Percentiles rank a stretch among this genome's conserved stretches.
phyloP scores from a whole-genome alignment of 2,888 invertebrate species.

The Microplitis deprimator region DNA sequence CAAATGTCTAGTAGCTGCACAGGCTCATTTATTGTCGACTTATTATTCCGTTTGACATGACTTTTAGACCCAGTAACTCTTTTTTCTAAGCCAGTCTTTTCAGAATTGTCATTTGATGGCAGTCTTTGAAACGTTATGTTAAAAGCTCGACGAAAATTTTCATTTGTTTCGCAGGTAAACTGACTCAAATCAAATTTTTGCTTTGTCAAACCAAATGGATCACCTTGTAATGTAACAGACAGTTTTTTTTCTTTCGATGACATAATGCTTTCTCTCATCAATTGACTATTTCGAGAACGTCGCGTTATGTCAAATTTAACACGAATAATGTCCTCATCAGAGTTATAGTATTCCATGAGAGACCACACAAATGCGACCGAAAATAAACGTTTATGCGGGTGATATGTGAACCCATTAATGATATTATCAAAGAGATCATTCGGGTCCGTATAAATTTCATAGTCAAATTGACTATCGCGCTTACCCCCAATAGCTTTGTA shows the following conservation, averaged over 20 bases:
- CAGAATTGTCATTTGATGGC: not conserved
- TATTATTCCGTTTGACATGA: not conserved
- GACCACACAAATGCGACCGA: not conserved
- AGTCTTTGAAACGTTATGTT: conserved; percentile 6
- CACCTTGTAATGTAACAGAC: conserved; percentile 1
- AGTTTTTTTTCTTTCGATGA: not conserved
- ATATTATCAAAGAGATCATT: not conserved
- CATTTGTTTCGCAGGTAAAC: conserved; percentile 4
- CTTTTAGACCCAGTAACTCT: not conserved
- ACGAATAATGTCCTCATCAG: not conserved
- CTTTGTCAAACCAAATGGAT: conserved; percentile 7
- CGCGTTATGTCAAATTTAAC: not conserved
- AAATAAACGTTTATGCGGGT: not conserved
- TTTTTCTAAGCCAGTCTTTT: not conserved
- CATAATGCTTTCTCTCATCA: not conserved
- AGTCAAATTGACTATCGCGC: not conserved
- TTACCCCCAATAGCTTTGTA: not conserved
- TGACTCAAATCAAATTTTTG: not conserved
- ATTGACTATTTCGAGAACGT: not conserved
- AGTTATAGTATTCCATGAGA: not conserved
- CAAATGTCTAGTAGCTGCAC: not conserved
- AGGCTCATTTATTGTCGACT: not conserved
- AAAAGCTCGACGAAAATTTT: conserved; percentile 16
- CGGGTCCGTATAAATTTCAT: not conserved
- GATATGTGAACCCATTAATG: not conserved